A percentile compares a stretch with the other conserved stretches of the same genome.
Evolutionary conservation across 2,113 vertebrate genomes (phyloP).

Genomic region (Macaca nemestrina): DNA sequence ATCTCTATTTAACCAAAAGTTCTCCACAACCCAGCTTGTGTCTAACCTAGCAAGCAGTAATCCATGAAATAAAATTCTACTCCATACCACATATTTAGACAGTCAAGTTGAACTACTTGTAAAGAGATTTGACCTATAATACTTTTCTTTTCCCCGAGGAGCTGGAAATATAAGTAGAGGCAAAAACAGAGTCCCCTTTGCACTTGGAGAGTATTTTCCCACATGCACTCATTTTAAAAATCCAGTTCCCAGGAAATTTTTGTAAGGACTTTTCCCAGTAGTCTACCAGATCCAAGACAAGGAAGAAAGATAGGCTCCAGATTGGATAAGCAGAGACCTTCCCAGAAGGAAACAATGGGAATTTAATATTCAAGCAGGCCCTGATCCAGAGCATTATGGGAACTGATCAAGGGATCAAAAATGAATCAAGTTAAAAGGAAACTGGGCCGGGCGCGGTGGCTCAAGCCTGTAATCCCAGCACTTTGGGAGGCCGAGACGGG

Average conservation of each 20-base stretch:
- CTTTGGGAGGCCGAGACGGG: too few species aligned
- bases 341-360: constrained; percentile 52
- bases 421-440: neutral
- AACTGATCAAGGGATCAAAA: constrained; percentile 25
- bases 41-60: neutral
- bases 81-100: neutral
- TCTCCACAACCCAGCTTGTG: neutral
- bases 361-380: neutral
- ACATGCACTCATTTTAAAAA: constrained; percentile 50
- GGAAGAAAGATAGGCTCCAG: constrained; percentile 24
- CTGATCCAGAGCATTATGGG: neutral
- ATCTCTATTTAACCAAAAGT: neutral
- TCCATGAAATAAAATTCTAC: constrained; percentile 11
- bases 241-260: constrained; percentile 62
- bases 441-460: neutral
- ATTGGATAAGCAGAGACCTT: neutral
- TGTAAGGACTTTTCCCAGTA: constrained; percentile 51
- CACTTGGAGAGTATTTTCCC: constrained; percentile 58
- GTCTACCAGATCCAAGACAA: constrained; percentile 21
- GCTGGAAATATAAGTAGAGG: constrained; percentile 48
- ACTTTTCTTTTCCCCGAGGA: constrained; percentile 66
- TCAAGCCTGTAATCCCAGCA: too few species aligned
- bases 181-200: constrained; percentile 48
- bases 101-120: constrained; percentile 18
- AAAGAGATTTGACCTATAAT: constrained; percentile 60